A percentile compares a stretch with the other conserved stretches of the same genome.
Conservation (phyloP, 2,113 vertebrate species). For the Siniperca knerii region DNA sequence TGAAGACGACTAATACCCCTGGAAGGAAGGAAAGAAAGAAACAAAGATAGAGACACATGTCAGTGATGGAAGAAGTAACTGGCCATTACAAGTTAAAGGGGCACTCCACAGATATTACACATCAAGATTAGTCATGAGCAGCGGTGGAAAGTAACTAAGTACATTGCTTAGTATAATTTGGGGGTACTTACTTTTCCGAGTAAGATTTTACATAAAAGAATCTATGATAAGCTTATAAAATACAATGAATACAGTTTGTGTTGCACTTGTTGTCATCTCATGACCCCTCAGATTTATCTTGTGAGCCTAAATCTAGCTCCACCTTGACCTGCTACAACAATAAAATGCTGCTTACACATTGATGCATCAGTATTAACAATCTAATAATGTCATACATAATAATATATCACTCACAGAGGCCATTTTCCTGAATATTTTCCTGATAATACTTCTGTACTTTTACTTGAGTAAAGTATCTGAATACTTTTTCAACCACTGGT, state of each 20-base stretch:
- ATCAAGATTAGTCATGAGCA: neutral
- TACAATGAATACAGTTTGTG: too few species aligned
- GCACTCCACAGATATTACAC: neutral
- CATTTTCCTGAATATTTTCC: neutral
- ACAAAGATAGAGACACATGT: neutral
- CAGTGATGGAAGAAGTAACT: neutral
- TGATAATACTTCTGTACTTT: neutral
- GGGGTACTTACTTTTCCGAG: neutral
- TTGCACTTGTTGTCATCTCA: too few species aligned
- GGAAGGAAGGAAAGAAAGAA: constrained; percentile 17
- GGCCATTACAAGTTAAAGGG: neutral
- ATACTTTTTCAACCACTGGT: neutral
- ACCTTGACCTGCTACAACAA: too few species aligned
- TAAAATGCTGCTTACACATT: neutral
- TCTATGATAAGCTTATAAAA: neutral
- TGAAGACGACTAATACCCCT: constrained; percentile 81
- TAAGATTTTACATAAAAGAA: neutral
- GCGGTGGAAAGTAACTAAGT: neutral
- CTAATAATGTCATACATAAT: neutral
- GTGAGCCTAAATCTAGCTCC: too few species aligned
- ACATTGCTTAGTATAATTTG: neutral
- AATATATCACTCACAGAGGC: neutral
- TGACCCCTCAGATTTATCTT: too few species aligned
- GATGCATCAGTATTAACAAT: neutral
- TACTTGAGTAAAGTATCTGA: neutral